A percentile compares a stretch with the other conserved stretches of the same genome.
These are phyloP conservation scores for Zaprionus lineosus DNA, from an alignment of 2,888 invertebrate genomes.

Conservation along the genomic window DNA sequence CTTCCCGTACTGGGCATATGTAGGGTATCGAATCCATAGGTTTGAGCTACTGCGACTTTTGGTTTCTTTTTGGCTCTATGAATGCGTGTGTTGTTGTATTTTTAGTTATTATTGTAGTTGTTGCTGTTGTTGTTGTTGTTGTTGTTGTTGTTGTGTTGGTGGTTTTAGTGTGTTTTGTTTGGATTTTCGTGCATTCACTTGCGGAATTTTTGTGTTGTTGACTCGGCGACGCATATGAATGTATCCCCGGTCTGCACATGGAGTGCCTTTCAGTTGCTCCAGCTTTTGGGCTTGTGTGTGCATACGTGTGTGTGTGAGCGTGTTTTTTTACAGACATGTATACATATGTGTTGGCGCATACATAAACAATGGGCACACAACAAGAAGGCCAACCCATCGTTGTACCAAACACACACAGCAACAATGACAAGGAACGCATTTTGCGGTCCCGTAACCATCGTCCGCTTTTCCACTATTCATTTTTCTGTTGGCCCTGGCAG, in stretches of 20 bases:
- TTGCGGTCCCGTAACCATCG: slow-evolving; percentile 30
- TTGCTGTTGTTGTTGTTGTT: slow-evolving; percentile 7
- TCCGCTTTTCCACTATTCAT: neutral
- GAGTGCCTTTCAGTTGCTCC: slow-evolving; percentile 8
- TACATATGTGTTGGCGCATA: slow-evolving; percentile 75
- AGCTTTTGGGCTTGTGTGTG: neutral
- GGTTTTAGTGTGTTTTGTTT: slow-evolving; percentile 64
- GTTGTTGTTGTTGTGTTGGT: slow-evolving; percentile 28
- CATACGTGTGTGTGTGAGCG: slow-evolving; percentile 36
- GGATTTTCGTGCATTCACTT: slow-evolving; percentile 76
- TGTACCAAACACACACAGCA: slow-evolving; percentile 45
- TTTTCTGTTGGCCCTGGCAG: too few relatives aligned
- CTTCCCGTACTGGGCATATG: too few relatives aligned
- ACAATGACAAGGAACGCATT: slow-evolving; percentile 77
- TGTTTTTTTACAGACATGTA: neutral
- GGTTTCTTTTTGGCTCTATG: slow-evolving; percentile 30
- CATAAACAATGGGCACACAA: slow-evolving; percentile 71
- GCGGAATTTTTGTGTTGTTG: slow-evolving; percentile 75
- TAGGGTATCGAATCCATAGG: slow-evolving; percentile 27
- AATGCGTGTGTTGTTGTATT: slow-evolving; percentile 17
- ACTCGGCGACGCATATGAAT: slow-evolving; percentile 76
- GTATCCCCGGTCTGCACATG: slow-evolving; percentile 50
- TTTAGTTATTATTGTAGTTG: slow-evolving; percentile 2
- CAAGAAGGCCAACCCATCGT: slow-evolving; percentile 41
- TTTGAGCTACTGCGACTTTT: slow-evolving; percentile 19